These are phyloP conservation scores for Luehdorfia chinensis DNA, from an alignment of 1,140 invertebrate genomes.

Conservation along the genomic window DNA sequence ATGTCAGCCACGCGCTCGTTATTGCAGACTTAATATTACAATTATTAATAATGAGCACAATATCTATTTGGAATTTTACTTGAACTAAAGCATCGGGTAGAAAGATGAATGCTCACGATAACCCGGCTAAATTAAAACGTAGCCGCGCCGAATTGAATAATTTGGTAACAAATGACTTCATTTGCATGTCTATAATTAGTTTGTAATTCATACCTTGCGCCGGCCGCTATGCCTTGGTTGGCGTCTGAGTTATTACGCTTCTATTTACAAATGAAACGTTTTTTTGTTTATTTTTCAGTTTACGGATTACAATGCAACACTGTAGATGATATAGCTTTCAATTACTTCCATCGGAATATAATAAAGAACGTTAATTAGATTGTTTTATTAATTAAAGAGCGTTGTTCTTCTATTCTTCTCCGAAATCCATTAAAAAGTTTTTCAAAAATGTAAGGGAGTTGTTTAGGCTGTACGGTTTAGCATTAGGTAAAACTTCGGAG, in stretches of 20 bases:
- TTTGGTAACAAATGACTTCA: slow-evolving; percentile 50
- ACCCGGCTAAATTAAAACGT: slow-evolving; percentile 49
- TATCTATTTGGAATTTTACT: slow-evolving; percentile 21
- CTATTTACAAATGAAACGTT: slow-evolving; percentile 23
- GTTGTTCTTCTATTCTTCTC: too few species aligned
- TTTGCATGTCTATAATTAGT: slow-evolving; percentile 63
- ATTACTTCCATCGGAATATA: slow-evolving; percentile 1
- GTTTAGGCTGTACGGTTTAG: too few species aligned
- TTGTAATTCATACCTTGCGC: slow-evolving; percentile 36
- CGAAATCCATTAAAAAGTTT: too few species aligned
- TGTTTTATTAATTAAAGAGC: too few species aligned
- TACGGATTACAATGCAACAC: slow-evolving; percentile 9
- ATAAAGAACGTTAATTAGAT: neutral
- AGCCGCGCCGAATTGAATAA: slow-evolving; percentile 48
- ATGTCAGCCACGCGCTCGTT: too few species aligned
- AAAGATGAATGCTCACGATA: slow-evolving; percentile 51
- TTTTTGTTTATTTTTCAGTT: slow-evolving; percentile 32
- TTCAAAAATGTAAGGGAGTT: too few species aligned
- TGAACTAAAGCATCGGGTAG: slow-evolving; percentile 22
- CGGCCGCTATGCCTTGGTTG: slow-evolving; percentile 20
- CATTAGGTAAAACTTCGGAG: too few species aligned
- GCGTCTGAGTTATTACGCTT: slow-evolving; percentile 16
- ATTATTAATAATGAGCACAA: too few species aligned
- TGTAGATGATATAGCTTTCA: slow-evolving; percentile 4
- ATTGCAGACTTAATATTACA: too few species aligned